Percentiles rank a stretch among this genome's conserved stretches.
phyloP scores from a whole-genome alignment of 1,140 invertebrate genomes.

The Triops cancriformis region DNA sequence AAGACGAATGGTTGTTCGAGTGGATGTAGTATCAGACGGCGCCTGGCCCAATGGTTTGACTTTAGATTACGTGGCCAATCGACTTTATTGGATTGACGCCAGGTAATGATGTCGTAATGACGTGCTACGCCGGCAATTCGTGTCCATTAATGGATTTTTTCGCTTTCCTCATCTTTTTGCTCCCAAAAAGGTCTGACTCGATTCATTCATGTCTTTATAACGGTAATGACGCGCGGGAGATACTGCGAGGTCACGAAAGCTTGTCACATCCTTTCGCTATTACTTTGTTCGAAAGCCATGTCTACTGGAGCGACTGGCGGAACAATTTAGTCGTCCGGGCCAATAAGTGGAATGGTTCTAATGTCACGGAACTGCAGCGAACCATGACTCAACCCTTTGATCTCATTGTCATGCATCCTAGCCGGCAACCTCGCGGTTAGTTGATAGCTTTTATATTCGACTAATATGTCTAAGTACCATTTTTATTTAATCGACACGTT shows the following conservation, averaged over 20 bases:
- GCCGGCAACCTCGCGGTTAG: conserved; percentile 48
- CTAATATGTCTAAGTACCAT: background rate
- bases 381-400: conserved; percentile 59
- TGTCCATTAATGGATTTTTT: conserved; percentile 3
- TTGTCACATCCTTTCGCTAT: conserved; percentile 58
- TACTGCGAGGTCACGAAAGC: conserved; percentile 47
- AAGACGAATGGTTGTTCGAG: conserved; percentile 44
- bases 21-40: conserved; percentile 43
- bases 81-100: conserved; percentile 62
- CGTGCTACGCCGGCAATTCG: conserved; percentile 35
- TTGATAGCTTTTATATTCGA: background rate
- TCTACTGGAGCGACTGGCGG: conserved; percentile 63
- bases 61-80: conserved; percentile 48
- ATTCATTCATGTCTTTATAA: conserved; percentile 66
- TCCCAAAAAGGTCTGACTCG: conserved; percentile 56
- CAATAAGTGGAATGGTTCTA: conserved; percentile 56
- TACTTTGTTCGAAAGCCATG: conserved; percentile 51
- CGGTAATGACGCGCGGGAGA: conserved; percentile 44
- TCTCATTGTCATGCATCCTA: conserved; percentile 54
- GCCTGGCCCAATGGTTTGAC: conserved; percentile 63
- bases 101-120: conserved; percentile 30
- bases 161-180: conserved; percentile 36
- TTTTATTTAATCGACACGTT: conserved; percentile 21
- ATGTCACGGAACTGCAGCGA: conserved; percentile 48
- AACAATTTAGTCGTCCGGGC: conserved; percentile 53